phyloP scores from a whole-genome alignment of 2,888 invertebrate species.

The Rhagonycha fulva region DNA sequence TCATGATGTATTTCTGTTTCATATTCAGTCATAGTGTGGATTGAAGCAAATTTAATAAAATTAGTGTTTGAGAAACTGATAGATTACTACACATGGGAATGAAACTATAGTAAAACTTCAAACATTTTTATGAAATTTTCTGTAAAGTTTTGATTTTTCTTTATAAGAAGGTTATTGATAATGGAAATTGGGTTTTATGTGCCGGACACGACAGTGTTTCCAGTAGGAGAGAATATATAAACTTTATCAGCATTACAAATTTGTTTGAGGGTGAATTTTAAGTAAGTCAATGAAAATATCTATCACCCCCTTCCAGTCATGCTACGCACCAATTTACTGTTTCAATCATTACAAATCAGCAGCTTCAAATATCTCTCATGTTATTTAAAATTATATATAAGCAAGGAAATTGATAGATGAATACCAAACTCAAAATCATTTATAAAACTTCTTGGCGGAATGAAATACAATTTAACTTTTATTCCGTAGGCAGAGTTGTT shows the following conservation, averaged over 20 bases:
- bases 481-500: no score
- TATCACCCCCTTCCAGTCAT: no score
- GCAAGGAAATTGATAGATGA: no score
- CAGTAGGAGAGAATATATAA: not conserved
- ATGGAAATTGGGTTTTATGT: not conserved
- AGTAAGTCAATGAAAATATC: not conserved
- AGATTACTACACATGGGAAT: not conserved
- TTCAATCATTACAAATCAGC: no score
- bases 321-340: no score
- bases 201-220: not conserved
- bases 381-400: no score
- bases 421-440: no score
- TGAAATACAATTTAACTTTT: no score
- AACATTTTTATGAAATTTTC: not conserved
- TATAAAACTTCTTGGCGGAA: no score
- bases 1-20: not conserved
- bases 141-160: not conserved
- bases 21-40: not conserved
- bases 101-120: no score
- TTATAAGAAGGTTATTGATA: not conserved
- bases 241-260: not conserved
- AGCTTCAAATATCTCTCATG: not conserved
- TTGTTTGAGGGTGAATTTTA: not conserved
- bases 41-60: not conserved
- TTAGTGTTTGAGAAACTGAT: not conserved